Percentiles rank a stretch among this genome's conserved stretches.
These are phyloP conservation scores for Hyaena hyaena DNA, from an alignment of 2,113 vertebrate species.

Conservation along the genomic window DNA sequence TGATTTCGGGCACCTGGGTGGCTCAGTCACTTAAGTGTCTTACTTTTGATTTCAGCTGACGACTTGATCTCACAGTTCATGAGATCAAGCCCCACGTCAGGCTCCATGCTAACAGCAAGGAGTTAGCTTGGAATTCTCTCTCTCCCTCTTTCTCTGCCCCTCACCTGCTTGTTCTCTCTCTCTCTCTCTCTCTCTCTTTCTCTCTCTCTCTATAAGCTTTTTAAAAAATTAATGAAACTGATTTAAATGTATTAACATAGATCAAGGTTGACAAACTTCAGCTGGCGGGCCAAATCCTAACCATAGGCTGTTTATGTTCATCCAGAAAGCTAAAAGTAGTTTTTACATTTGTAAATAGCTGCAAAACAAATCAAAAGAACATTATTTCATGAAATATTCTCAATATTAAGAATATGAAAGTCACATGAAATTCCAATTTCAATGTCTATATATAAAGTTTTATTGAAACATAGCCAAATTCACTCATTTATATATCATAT, in stretches of 20 bases:
- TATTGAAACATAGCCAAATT: background rate
- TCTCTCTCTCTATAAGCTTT: too few relatives aligned
- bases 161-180: too few relatives aligned
- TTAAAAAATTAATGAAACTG: background rate
- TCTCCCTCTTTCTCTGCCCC: too few relatives aligned
- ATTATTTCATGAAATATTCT: background rate
- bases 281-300: background rate
- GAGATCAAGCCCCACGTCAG: too few relatives aligned
- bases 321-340: background rate
- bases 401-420: background rate
- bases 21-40: too few relatives aligned
- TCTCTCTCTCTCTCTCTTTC: too few relatives aligned
- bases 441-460: background rate
- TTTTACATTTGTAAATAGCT: background rate
- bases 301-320: background rate
- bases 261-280: background rate
- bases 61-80: too few relatives aligned
- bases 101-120: too few relatives aligned
- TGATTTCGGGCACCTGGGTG: background rate
- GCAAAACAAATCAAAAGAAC: background rate
- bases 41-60: too few relatives aligned
- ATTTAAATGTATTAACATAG: background rate
- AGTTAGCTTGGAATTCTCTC: too few relatives aligned
- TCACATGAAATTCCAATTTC: background rate
- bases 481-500: background rate